Percentiles rank a stretch among this genome's conserved stretches.
Evolutionary conservation across 35 echinoderm and acorn worm species (phyloP).

Genomic region (Stichopus chloronotus): DNA sequence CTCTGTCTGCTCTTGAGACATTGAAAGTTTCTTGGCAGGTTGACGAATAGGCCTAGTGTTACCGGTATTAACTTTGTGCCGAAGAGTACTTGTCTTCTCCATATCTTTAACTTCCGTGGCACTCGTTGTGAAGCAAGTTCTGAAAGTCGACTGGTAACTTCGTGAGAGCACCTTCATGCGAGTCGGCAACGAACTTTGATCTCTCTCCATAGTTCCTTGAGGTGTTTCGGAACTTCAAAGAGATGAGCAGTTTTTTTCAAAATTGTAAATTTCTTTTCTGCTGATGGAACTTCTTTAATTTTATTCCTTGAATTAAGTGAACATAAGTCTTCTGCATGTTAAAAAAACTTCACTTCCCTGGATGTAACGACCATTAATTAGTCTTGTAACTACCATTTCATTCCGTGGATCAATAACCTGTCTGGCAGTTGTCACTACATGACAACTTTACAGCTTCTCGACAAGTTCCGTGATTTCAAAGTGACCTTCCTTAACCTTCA

Average conservation of each 20-base stretch:
- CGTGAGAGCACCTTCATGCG: not conserved
- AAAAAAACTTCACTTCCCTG: not conserved
- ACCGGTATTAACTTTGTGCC: constrained; percentile 55
- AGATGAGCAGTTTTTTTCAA: not conserved
- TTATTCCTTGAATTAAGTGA: not conserved
- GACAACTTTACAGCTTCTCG: not conserved
- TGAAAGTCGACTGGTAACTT: not conserved
- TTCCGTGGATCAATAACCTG: no score
- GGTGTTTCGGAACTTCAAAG: not conserved
- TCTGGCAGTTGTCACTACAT: not conserved
- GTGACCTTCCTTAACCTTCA: no score
- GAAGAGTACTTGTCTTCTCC: constrained; percentile 17
- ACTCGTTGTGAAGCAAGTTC: constrained; percentile 34
- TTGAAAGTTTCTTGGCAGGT: constrained; percentile 42
- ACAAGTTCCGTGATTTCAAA: not conserved
- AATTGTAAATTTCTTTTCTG: no score
- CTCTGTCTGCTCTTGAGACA: constrained; percentile 30
- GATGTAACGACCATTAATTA: not conserved
- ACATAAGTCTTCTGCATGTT: not conserved
- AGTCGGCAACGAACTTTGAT: not conserved
- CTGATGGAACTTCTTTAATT: not conserved
- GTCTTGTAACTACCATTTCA: no score
- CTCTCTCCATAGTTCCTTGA: not conserved
- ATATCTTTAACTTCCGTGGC: constrained; percentile 1
- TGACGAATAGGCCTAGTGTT: constrained; percentile 51